A percentile compares a stretch with the other conserved stretches of the same genome.
Evolutionary conservation across 2,888 invertebrate species (phyloP).

Genomic region (Saturnia pavonia): DNA sequence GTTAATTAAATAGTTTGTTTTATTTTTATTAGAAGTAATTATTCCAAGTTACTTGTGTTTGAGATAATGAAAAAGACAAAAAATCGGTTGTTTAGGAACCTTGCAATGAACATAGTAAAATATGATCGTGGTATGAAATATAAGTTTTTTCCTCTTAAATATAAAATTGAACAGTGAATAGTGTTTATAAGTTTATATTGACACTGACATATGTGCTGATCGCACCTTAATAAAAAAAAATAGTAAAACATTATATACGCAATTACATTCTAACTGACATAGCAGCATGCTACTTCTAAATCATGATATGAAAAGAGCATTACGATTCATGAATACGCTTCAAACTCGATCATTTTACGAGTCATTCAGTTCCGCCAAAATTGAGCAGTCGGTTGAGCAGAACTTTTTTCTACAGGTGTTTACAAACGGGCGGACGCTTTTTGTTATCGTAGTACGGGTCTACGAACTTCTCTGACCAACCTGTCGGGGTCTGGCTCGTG

Average conservation of each 20-base stretch:
- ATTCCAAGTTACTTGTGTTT: background rate
- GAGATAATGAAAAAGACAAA: background rate
- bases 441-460: conserved; percentile 41
- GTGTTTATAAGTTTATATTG: background rate
- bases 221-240: background rate
- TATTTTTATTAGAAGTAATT: background rate
- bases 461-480: conserved; percentile 39
- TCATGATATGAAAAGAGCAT: conserved; percentile 1
- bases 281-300: background rate
- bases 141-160: background rate
- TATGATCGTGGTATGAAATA: background rate
- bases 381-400: background rate
- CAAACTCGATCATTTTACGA: conserved; percentile 1
- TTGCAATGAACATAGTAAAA: background rate
- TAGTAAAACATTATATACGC: too few relatives aligned
- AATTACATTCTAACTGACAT: background rate
- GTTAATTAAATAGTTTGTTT: background rate
- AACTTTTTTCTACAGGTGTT: conserved; percentile 35
- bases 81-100: background rate
- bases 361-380: conserved; percentile 12
- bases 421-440: conserved; percentile 35
- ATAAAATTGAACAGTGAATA: background rate
- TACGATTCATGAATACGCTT: background rate
- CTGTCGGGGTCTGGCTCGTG: conserved; percentile 43
- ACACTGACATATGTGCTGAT: background rate